phyloP scores from a whole-genome alignment of 2,888 invertebrate species.

The Drosophila kanekoi region DNA sequence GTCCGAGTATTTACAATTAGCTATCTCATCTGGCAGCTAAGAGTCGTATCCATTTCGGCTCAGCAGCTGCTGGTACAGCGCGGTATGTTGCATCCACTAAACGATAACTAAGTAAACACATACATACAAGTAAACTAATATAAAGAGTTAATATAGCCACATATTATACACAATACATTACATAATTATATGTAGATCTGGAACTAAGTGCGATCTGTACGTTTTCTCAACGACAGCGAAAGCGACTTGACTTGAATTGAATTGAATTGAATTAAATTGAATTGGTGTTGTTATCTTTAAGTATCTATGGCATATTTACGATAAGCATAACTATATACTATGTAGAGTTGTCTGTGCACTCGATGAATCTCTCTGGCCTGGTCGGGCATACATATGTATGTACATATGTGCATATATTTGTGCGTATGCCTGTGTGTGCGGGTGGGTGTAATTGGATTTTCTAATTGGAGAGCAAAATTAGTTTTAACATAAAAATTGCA shows the following conservation, averaged over 20 bases:
- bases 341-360: slow-evolving; percentile 17
- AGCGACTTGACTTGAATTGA: slow-evolving; percentile 21
- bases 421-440: slow-evolving; percentile 41
- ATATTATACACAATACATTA: slow-evolving; percentile 27
- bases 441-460: slow-evolving; percentile 55
- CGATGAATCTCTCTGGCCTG: slow-evolving; percentile 35
- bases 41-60: slow-evolving; percentile 29
- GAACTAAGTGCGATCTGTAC: slow-evolving; percentile 19
- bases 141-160: slow-evolving; percentile 20
- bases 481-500: slow-evolving; percentile 66
- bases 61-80: slow-evolving; percentile 70
- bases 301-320: slow-evolving; percentile 38
- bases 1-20: slow-evolving; percentile 49
- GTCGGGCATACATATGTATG: slow-evolving; percentile 14
- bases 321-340: slow-evolving; percentile 12
- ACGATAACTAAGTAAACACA: slow-evolving; percentile 55
- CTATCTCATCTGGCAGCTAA: slow-evolving; percentile 68
- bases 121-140: slow-evolving; percentile 25
- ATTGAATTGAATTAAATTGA: slow-evolving; percentile 30
- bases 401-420: slow-evolving; percentile 3
- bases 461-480: slow-evolving; percentile 69
- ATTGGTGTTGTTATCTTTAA: slow-evolving; percentile 49
- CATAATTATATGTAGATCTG: slow-evolving; percentile 31
- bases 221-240: slow-evolving; percentile 12
- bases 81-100: slow-evolving; percentile 80